A percentile compares a stretch with the other conserved stretches of the same genome.
phyloP scores from a whole-genome alignment of 2,113 vertebrate species.

The Phodopus roborovskii region DNA sequence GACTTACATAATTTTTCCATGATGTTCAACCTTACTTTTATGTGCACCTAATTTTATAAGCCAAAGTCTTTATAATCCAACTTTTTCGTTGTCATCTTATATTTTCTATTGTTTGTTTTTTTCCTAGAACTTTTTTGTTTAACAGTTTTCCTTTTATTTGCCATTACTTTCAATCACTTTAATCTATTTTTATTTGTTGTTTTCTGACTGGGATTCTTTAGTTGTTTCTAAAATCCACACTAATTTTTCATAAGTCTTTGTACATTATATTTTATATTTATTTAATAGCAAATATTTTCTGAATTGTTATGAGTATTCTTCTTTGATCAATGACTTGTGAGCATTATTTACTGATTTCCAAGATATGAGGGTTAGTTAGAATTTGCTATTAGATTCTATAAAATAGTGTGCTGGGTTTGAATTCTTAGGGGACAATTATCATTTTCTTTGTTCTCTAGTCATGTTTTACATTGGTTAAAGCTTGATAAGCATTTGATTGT shows the following conservation, averaged over 20 bases:
- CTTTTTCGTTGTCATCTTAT: neutral
- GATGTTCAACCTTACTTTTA: neutral
- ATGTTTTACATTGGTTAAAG: conserved; percentile 12
- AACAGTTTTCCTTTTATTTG: neutral
- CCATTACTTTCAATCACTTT: neutral
- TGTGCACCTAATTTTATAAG: neutral
- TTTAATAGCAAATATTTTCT: neutral
- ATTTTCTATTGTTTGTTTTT: neutral
- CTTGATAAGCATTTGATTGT: conserved; percentile 32
- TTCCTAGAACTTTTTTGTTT: neutral
- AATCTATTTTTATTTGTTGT: conserved; percentile 32
- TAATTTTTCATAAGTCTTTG: neutral
- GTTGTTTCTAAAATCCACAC: neutral
- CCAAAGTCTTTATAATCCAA: neutral
- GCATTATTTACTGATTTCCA: conserved; percentile 7
- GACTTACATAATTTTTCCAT: neutral
- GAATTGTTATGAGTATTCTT: neutral
- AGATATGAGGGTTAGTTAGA: neutral
- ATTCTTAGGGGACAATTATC: neutral
- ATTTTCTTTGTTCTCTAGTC: neutral
- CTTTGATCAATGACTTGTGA: conserved; percentile 18
- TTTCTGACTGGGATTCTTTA: neutral
- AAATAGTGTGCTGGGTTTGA: neutral
- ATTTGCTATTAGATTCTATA: neutral
- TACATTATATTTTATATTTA: neutral